These are phyloP conservation scores for Hylyphantes graminicola DNA, from an alignment of 1,140 invertebrate species.

Conservation along the genomic window DNA sequence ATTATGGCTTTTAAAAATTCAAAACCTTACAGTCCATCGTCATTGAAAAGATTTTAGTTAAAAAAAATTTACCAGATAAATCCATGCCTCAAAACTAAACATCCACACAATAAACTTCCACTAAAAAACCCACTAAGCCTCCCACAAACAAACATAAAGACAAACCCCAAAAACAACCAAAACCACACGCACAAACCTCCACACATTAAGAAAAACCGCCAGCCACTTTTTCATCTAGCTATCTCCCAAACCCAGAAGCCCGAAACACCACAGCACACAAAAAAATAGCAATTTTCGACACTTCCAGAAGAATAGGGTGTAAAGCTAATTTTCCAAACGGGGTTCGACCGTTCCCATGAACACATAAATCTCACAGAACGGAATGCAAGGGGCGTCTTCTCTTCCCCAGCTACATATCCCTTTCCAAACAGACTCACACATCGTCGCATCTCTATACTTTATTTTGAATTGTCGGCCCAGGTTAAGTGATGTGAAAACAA, in stretches of 20 bases:
- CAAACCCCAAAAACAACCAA: background rate
- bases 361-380: slow-evolving; percentile 55
- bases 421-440: slow-evolving; percentile 42
- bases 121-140: background rate
- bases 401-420: background rate
- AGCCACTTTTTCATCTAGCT: slow-evolving; percentile 44
- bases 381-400: slow-evolving; percentile 21
- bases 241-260: slow-evolving; percentile 14
- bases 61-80: no score
- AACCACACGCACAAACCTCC: slow-evolving; percentile 1
- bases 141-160: background rate
- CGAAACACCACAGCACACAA: slow-evolving; percentile 9
- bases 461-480: slow-evolving; percentile 52
- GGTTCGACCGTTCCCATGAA: slow-evolving; percentile 42
- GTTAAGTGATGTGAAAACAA: slow-evolving; percentile 57
- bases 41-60: no score
- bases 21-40: no score
- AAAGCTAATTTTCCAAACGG: slow-evolving; percentile 47
- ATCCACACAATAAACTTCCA: no score
- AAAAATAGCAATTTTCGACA: slow-evolving; percentile 42
- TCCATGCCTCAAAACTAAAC: no score
- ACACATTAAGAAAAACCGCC: background rate
- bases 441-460: slow-evolving; percentile 39
- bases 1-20: no score
- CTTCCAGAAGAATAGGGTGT: background rate